Evolutionary conservation across 2,888 invertebrate genomes (phyloP).

Genomic region (Eristalinus aeneus): DNA sequence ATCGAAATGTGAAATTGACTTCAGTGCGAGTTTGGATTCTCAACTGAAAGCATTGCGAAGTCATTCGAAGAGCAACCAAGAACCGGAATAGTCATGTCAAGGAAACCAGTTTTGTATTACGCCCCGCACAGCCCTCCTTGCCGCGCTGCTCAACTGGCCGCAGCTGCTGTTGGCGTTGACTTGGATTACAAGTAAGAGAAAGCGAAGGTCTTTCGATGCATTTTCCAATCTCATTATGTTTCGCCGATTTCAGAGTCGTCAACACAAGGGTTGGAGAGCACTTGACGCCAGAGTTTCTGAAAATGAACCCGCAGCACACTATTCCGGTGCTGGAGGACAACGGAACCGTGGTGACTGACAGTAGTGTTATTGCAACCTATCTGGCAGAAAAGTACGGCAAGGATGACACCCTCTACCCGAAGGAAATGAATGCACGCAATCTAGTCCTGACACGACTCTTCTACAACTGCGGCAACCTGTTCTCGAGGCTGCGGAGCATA

Average conservation of each 20-base stretch:
- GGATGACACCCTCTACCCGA: constrained; percentile 83
- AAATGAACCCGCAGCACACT: constrained; percentile 83
- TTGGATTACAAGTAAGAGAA: constrained; percentile 82
- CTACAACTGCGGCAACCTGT: constrained; percentile 78
- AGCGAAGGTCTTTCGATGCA: neutral
- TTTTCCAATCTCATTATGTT: neutral
- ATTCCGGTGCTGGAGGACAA: constrained; percentile 79
- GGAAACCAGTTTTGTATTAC: constrained; percentile 82
- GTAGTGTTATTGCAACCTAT: constrained; percentile 82
- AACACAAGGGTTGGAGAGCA: constrained; percentile 78
- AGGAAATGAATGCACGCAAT: constrained; percentile 81
- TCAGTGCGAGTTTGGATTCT: constrained; percentile 20
- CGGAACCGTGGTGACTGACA: constrained; percentile 78
- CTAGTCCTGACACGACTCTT: constrained; percentile 79
- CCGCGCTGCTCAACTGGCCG: constrained; percentile 84
- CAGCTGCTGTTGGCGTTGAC: constrained; percentile 84
- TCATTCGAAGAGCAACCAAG: neutral
- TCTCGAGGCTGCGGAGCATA: constrained; percentile 76
- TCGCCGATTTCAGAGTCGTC: constrained; percentile 72
- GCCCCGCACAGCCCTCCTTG: constrained; percentile 85
- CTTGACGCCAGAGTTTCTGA: constrained; percentile 77
- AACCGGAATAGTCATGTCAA: constrained; percentile 72
- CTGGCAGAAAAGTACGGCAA: constrained; percentile 82
- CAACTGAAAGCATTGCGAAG: neutral
- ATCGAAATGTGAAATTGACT: neutral